Evolutionary conservation across 2,797 vertebrate species (phyloP), one percentile per base, ranked within the genome.

Genomic region (Vireo griseus): DNA sequence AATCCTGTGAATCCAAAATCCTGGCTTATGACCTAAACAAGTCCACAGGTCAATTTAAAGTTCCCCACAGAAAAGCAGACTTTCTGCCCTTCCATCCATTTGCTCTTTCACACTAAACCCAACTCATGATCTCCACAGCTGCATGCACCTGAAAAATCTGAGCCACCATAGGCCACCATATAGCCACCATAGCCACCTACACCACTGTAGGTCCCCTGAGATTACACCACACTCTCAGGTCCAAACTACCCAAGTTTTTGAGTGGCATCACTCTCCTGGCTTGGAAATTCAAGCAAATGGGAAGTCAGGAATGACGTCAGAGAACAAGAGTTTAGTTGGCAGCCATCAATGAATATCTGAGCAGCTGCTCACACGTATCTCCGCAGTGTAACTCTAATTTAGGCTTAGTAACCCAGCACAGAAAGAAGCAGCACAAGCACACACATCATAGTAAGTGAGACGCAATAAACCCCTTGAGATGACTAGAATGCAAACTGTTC

Each of bases 81-180:
- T 39, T 71, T 82, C 31, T 83, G 31, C 33, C 18, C n/a, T 68
- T 35, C 16, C 13, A n/a, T 4, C 4, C 3, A 2, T 35, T 80
- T 68, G 7, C 24, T 55, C 48, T 75, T 86, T 62, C 54, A 92
- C 0, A 2, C 8, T 73, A 77, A 61, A 63, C 58, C 31, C 25
- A 90, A 72, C 21, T 67, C 24, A 28, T 15, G 3, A 47, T 63
- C 21, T 77, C 42, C 51, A 63, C 14, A 61, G n/a, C 0, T 68
- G 13, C 29, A 25, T 6, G 11, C 6, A 80, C 12, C 11, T 1
- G 2, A 75, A 88, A 91, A 73, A 62, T n/a, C 6, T 69, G 24
- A 83, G 37, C 26, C 28, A 48, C 6, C 0, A 0, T 31, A 68
- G n/a, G n/a, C n/a, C n/a, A n/a, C n/a, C n/a, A n/a, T n/a, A n/a